Evolutionary conservation across 2,113 vertebrate genomes (phyloP).

Genomic region (Pipa parva): DNA sequence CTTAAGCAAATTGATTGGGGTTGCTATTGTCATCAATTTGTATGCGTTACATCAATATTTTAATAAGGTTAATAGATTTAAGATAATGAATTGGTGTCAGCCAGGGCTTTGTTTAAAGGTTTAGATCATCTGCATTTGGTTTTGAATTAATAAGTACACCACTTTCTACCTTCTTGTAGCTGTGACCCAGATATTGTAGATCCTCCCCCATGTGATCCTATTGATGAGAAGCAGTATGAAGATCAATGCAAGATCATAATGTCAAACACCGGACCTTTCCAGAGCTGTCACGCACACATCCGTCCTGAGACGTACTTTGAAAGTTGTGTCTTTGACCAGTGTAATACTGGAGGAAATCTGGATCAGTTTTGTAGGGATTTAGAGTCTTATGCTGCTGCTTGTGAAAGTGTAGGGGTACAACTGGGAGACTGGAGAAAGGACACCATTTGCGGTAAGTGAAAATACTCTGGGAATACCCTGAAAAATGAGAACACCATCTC

Average conservation of each 20-base stretch:
- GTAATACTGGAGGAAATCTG: slow-evolving; percentile 53
- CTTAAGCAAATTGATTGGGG: neutral
- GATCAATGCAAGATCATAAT: slow-evolving; percentile 64
- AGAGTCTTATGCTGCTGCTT: slow-evolving; percentile 57
- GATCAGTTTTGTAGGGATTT: slow-evolving; percentile 58
- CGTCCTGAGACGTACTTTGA: slow-evolving; percentile 62
- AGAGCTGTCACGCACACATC: slow-evolving; percentile 57
- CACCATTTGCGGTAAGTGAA: slow-evolving; percentile 69
- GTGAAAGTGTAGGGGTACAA: slow-evolving; percentile 61
- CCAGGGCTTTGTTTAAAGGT: no score
- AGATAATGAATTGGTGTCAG: no score
- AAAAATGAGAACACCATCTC: no score
- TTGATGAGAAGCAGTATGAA: slow-evolving; percentile 51
- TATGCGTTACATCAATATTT: neutral
- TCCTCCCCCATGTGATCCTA: slow-evolving; percentile 55
- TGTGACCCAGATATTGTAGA: slow-evolving; percentile 17
- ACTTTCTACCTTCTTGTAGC: neutral
- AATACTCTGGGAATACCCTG: no score
- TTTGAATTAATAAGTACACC: neutral
- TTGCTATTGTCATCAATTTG: no score
- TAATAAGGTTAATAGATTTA: no score
- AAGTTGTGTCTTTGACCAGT: slow-evolving; percentile 68
- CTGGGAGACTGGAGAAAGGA: slow-evolving; percentile 66
- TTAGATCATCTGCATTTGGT: neutral
- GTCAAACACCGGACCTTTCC: slow-evolving; percentile 60